A percentile compares a stretch with the other conserved stretches of the same genome.
Evolutionary conservation across 2,113 vertebrate genomes (phyloP).

Genomic region (Nothobranchius kuhntae): DNA sequence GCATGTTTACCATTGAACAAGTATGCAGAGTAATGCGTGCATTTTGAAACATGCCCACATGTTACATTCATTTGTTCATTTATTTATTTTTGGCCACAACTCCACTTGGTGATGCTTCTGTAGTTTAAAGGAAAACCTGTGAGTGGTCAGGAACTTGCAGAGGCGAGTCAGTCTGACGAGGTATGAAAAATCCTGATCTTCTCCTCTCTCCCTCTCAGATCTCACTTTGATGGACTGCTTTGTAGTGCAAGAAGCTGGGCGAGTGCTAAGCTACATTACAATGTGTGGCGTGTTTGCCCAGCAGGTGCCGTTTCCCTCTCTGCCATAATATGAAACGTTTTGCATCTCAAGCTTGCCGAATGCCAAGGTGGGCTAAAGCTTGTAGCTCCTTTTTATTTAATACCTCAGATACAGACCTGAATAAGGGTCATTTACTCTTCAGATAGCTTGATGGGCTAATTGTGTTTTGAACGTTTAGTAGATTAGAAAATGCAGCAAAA

Average conservation of each 20-base stretch:
- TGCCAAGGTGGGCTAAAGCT: conserved; percentile 61
- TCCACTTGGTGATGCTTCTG: conserved; percentile 21
- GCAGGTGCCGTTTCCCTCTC: conserved; percentile 66
- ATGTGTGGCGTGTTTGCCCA: conserved; percentile 69
- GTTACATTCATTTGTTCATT: conserved; percentile 12
- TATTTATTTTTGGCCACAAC: not conserved
- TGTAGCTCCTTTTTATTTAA: conserved; percentile 48
- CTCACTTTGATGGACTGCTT: conserved; percentile 74
- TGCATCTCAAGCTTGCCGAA: conserved; percentile 54
- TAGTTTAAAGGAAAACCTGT: conserved; percentile 33
- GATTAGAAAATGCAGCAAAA: not conserved
- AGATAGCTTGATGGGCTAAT: conserved; percentile 4
- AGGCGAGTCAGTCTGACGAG: conserved; percentile 69
- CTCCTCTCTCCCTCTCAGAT: conserved; percentile 70
- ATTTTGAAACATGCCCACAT: not conserved
- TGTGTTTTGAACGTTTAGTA: conserved; percentile 14
- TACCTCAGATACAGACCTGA: conserved; percentile 28
- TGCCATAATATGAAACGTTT: conserved; percentile 63
- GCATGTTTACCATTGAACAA: too few species aligned
- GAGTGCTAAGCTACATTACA: conserved; percentile 72
- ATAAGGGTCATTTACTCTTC: conserved; percentile 25
- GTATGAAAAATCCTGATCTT: conserved; percentile 77
- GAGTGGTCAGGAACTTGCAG: conserved; percentile 44
- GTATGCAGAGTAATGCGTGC: not conserved
- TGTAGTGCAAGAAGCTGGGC: conserved; percentile 66